Percentiles rank a stretch among this genome's conserved stretches.
Evolutionary conservation across 2,797 vertebrate species (phyloP).

Genomic region (Peromyscus nudipes): DNA sequence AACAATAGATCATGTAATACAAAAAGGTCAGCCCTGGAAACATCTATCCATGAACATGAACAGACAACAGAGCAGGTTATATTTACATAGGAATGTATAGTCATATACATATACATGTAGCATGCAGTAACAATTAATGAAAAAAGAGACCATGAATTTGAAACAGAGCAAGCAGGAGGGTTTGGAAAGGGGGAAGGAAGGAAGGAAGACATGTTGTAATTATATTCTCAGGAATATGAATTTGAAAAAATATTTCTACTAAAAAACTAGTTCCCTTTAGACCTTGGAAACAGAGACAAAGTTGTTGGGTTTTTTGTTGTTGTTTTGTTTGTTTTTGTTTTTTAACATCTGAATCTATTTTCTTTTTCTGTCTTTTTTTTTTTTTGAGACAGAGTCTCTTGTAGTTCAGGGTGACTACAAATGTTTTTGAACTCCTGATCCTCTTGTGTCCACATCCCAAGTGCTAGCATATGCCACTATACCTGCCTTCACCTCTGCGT

Average conservation of each 20-base stretch:
- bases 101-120: not conserved
- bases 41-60: not conserved
- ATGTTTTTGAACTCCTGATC: not conserved
- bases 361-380: too few relatives aligned
- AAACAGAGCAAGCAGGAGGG: not conserved
- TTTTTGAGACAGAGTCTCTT: not conserved
- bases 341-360: conserved; percentile 47
- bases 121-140: not conserved
- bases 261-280: not conserved
- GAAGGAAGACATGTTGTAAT: not conserved
- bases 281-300: not conserved
- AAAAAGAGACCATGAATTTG: not conserved
- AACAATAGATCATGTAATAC: not conserved
- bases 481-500: not conserved
- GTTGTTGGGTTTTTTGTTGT: too few relatives aligned
- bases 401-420: not conserved
- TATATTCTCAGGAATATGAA: not conserved
- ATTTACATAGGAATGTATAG: not conserved
- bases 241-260: not conserved
- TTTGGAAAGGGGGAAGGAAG: too few relatives aligned
- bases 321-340: too few relatives aligned
- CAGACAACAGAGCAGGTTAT: not conserved
- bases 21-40: not conserved
- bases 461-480: not conserved
- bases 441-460: too few relatives aligned